Base-by-base conservation (phyloP, 1,140 invertebrate genomes). In the Neotoxoptera formosana region DNA sequence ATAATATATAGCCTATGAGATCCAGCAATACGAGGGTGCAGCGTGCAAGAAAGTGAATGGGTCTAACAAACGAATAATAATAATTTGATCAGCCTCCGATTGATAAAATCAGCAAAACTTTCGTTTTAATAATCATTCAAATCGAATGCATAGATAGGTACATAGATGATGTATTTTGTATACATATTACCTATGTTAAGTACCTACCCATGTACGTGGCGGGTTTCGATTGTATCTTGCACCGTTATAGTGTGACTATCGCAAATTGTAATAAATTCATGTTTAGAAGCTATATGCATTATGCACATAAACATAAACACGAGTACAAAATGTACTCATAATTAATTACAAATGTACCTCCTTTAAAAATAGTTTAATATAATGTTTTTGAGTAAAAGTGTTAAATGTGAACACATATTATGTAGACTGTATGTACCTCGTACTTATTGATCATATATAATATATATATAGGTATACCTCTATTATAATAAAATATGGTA, bases 121-220 rank as follows among this genome's bases (percentile, higher is more conserved):
- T 76, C 60, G 60, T 76, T 76, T 76, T 76, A 76, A 76, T 76
- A n/a, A 67, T 67, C n/a, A 76, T 76, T 76, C 60, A 76, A 76
- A 76, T 76, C 4, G 23, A 76, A 76, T 76, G 14, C 14, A n/a
- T 60, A n/a, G 41, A n/a, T 60, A n/a, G 41, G 41, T 41, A n/a
- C 17, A 67, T 23, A n/a, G 17, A n/a, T 20, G 17, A 76, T 76
- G 30, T 30, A 76, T n/a, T 25, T 8, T 67, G 14, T 60, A 60
- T 4, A 30, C 30, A 67, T 60, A 56, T 7, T 7, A 67, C 30
- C 11, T 17, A n/a, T 76, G 30, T 76, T n/a, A n/a, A 76, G 30
- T 34, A 30, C 56, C 25, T 60, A 60, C 56, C 7, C 25, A 20
- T 76, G 30, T n/a, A 76, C n/a, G 14, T 76, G 60, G 60, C 17